phyloP scores from a whole-genome alignment of 2,888 invertebrate genomes.

The Volucella inanis region DNA sequence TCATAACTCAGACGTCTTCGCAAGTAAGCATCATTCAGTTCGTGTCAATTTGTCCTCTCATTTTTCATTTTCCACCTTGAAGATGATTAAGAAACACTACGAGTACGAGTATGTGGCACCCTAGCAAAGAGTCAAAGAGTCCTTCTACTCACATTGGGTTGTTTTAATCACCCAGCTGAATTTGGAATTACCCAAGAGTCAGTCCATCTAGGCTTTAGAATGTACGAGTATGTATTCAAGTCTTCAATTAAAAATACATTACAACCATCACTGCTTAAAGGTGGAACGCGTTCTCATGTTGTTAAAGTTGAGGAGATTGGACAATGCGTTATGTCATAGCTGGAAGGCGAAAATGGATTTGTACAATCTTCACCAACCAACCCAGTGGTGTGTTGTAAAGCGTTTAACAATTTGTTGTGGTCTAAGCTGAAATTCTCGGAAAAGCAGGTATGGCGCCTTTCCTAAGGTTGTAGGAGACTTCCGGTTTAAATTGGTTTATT shows the following conservation, averaged over 20 bases:
- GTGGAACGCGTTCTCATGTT: constrained; percentile 62
- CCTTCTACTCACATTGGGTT: constrained; percentile 49
- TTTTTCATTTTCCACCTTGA: constrained; percentile 72
- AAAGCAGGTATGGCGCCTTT: constrained; percentile 57
- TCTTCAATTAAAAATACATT: constrained; percentile 74
- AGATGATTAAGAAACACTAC: constrained; percentile 65
- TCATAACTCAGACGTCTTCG: constrained; percentile 59
- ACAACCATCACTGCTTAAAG: constrained; percentile 69
- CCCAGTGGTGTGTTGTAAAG: constrained; percentile 51
- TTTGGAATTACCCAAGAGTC: constrained; percentile 50
- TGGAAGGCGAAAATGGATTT: constrained; percentile 62
- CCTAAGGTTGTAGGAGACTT: constrained; percentile 58
- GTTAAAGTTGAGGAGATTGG: constrained; percentile 55
- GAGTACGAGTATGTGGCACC: no score
- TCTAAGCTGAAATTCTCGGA: constrained; percentile 58
- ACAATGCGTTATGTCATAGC: constrained; percentile 70
- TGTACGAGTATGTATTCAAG: constrained; percentile 32
- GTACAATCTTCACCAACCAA: constrained; percentile 21
- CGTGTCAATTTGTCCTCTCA: constrained; percentile 73
- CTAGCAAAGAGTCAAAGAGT: constrained; percentile 23
- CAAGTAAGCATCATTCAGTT: constrained; percentile 56
- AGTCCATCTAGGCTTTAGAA: constrained; percentile 23
- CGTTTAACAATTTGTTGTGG: constrained; percentile 67
- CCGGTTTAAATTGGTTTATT: constrained; percentile 59
- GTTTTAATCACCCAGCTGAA: constrained; percentile 64